phyloP scores from a whole-genome alignment of 2,113 vertebrate genomes.

The Melanostigma gelatinosum region DNA sequence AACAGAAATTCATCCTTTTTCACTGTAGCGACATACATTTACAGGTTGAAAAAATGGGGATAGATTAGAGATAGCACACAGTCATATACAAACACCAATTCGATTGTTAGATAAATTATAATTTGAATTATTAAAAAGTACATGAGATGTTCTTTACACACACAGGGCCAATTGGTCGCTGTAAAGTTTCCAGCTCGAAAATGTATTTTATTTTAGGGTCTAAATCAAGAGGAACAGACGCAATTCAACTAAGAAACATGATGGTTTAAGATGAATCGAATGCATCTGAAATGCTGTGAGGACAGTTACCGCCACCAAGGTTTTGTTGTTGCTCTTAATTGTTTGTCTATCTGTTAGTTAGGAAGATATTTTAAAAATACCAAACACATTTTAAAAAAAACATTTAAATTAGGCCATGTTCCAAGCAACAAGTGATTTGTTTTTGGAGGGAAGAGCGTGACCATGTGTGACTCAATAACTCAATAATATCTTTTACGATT shows the following conservation, averaged over 20 bases:
- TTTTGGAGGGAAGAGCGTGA: background rate
- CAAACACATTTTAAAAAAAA: background rate
- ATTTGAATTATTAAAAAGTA: background rate
- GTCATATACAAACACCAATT: background rate
- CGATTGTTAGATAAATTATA: background rate
- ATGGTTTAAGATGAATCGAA: background rate
- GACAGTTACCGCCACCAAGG: background rate
- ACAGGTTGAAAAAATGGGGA: background rate
- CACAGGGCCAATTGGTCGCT: background rate
- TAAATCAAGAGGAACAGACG: background rate
- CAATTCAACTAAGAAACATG: background rate
- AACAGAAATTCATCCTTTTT: slow-evolving; percentile 25
- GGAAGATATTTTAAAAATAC: background rate
- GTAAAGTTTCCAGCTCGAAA: background rate
- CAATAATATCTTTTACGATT: background rate
- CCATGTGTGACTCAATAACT: background rate
- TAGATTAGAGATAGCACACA: background rate
- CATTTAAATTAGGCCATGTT: background rate
- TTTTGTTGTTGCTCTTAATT: background rate
- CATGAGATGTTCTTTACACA: slow-evolving; percentile 2
- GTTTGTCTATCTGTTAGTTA: background rate
- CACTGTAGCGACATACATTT: background rate
- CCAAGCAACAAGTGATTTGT: background rate
- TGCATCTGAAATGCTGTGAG: background rate
- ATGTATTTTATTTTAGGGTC: background rate